Conservation (phyloP, 2,797 vertebrate genomes). For the Sebastes vulpes region DNA sequence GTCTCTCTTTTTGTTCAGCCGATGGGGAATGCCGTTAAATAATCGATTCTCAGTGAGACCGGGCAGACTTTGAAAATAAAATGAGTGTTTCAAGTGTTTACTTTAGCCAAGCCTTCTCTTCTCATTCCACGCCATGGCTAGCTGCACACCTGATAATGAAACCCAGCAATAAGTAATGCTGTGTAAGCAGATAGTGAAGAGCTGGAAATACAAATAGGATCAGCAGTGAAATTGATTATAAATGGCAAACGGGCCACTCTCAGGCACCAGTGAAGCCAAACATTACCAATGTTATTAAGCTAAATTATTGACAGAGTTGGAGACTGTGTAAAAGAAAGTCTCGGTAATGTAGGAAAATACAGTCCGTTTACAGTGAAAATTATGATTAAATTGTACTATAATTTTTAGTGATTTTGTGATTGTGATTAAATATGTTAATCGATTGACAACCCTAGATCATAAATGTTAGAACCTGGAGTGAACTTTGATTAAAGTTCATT, state of each 20-base stretch:
- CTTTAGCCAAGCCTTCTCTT: slow-evolving; percentile 29
- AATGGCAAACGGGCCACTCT: slow-evolving; percentile 49
- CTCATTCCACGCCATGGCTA: slow-evolving; percentile 27
- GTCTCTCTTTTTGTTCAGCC: neutral
- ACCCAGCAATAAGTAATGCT: slow-evolving; percentile 61
- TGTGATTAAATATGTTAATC: no score
- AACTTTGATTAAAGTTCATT: neutral
- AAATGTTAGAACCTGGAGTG: neutral
- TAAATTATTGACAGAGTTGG: slow-evolving; percentile 50
- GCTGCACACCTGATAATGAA: slow-evolving; percentile 73
- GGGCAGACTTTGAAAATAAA: neutral
- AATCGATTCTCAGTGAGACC: neutral
- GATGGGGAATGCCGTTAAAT: neutral
- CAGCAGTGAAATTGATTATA: slow-evolving; percentile 61
- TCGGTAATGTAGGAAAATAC: neutral
- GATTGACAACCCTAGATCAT: neutral
- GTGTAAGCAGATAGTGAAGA: slow-evolving; percentile 62
- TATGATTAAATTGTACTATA: neutral
- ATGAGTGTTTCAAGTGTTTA: slow-evolving; percentile 37
- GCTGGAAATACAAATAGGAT: slow-evolving; percentile 73
- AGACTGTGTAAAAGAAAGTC: slow-evolving; percentile 9
- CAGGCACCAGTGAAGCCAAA: slow-evolving; percentile 64
- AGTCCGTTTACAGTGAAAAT: neutral
- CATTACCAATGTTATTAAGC: slow-evolving; percentile 45
- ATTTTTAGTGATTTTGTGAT: no score